Evolutionary conservation across 2,113 vertebrate species (phyloP).

Genomic region (Prunella fulvescens): DNA sequence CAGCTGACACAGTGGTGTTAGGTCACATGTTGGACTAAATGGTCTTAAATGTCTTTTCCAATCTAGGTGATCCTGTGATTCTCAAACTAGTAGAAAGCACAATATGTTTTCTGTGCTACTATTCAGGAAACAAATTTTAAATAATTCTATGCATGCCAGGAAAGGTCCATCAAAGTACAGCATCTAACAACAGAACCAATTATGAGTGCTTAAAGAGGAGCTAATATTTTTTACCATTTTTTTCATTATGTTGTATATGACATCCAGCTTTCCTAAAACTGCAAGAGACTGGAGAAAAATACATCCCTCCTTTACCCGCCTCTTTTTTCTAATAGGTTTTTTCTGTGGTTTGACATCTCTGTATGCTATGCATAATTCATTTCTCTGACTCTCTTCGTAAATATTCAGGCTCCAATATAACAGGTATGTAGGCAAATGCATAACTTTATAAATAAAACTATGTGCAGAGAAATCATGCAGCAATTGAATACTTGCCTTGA

Average conservation of each 20-base stretch:
- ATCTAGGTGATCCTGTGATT: background rate
- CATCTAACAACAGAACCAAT: background rate
- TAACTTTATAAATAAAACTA: background rate
- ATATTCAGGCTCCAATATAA: background rate
- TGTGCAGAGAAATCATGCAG: background rate
- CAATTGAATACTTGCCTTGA: background rate
- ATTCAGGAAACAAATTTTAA: background rate
- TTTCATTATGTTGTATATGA: background rate
- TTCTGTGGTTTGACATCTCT: background rate
- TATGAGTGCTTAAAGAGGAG: background rate
- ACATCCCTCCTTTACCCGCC: accelerated
- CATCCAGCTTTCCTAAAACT: background rate
- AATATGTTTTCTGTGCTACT: background rate
- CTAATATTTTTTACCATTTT: background rate
- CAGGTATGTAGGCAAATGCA: background rate
- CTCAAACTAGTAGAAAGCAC: background rate
- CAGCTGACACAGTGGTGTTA: no score
- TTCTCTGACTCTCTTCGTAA: background rate
- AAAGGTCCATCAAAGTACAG: background rate
- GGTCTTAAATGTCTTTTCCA: background rate
- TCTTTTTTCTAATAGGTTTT: background rate
- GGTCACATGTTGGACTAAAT: background rate
- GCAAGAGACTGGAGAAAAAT: background rate
- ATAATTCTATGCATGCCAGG: background rate
- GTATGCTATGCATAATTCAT: background rate